A percentile compares a stretch with the other conserved stretches of the same genome.
phyloP scores from a whole-genome alignment of 2,113 vertebrate genomes.

The Clupea harengus region DNA sequence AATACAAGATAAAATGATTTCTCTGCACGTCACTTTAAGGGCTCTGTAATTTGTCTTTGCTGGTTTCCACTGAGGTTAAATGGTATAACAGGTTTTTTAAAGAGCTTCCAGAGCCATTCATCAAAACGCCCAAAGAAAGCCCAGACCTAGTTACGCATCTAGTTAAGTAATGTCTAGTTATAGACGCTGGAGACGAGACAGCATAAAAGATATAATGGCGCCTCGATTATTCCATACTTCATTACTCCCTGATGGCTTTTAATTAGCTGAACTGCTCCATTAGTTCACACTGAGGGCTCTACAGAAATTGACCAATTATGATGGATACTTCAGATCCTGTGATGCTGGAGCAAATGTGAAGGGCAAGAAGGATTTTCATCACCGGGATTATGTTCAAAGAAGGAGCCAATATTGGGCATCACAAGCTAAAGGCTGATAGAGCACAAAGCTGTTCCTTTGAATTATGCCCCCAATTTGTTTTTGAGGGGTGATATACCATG shows the following conservation, averaged over 20 bases:
- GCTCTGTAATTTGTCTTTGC: too few relatives aligned
- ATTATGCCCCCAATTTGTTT: conserved; percentile 3
- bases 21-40: too few relatives aligned
- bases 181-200: neutral
- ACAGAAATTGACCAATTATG: conserved; percentile 32
- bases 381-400: neutral
- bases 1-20: neutral
- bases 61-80: neutral
- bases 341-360: conserved; percentile 16
- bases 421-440: conserved; percentile 18
- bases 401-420: conserved; percentile 21
- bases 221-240: conserved; percentile 22
- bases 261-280: conserved; percentile 26
- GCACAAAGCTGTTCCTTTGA: conserved; percentile 23
- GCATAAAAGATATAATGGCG: neutral
- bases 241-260: conserved; percentile 18
- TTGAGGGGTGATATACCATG: neutral
- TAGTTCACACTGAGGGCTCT: conserved; percentile 10
- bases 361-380: conserved; percentile 22
- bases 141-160: neutral
- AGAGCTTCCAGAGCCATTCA: neutral
- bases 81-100: neutral
- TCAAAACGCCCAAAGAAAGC: neutral
- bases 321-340: conserved; percentile 18
- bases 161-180: neutral